Evolutionary conservation across 2,797 vertebrate species (phyloP), one percentile per base, ranked within the genome.

Genomic region (Syngnathus rostellatus): DNA sequence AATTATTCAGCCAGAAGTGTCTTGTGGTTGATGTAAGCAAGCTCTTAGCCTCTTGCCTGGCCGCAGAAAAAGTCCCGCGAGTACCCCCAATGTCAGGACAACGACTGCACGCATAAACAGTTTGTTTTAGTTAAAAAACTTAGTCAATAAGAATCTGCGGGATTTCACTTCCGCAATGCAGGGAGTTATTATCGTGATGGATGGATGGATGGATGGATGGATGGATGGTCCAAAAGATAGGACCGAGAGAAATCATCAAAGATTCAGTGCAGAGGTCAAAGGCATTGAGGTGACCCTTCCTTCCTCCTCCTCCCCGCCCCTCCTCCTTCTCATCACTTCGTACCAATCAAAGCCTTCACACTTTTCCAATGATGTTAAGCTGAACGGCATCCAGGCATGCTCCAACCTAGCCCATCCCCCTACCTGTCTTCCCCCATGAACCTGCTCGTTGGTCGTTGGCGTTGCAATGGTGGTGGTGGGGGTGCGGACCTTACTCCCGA

Each of bases 1-100:
- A 94, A 96, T 96, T 94, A 96, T 96, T 97, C 93, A 95, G 92
- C 92, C 93, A 93, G 93, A 94, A 92, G 92, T 90, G 93, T 94
- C 92, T 91, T 93, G 93, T 92, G 90, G 92, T 93, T 92, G 89
- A 91, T 92, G 92, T 82, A 85, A 86, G 83, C 75, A 78, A 68
- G 77, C 68, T 77, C 63, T 66, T 86, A 87, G 86, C 89, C 87
- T 89, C 83, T 77, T 83, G 83, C 86, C 89, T 86, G 8, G 89
- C 92, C 89, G 89, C 84, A 86, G 89, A 77, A 12, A 45, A 72
- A 70, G 75, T 80, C 84, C 86, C 57, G 8, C 73, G 62, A 60
- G 63, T 51, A 48, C 43, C 31, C n/a, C 25, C 60, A 37, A 62
- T 45, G 40, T 62, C 60, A 62, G 39, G 41, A 25, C 41, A 23